A percentile compares a stretch with the other conserved stretches of the same genome.
Conservation (phyloP, 35 echinoderm and acorn worm genomes). For the Eucidaris tribuloides region DNA sequence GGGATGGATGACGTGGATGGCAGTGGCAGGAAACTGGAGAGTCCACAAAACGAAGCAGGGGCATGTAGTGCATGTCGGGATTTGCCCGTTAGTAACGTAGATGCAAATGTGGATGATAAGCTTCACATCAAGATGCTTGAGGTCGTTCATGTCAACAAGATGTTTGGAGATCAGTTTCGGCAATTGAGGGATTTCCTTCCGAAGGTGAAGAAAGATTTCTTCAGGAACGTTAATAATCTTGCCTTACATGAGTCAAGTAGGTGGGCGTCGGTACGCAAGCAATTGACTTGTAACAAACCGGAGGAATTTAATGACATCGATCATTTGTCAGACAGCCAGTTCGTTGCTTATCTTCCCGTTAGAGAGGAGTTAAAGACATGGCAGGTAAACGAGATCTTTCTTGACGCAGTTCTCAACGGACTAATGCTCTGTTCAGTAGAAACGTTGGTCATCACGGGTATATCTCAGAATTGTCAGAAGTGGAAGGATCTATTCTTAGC, state of each 20-base stretch:
- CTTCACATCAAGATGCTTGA: background rate
- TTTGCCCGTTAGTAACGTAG: no score
- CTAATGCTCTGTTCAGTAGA: background rate
- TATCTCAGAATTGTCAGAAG: background rate
- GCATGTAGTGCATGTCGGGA: background rate
- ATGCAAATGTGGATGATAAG: background rate
- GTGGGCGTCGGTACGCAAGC: background rate
- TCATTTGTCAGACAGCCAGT: background rate
- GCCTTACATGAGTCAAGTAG: background rate
- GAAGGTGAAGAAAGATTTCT: constrained; percentile 19
- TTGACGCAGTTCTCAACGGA: constrained; percentile 2
- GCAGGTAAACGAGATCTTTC: constrained; percentile 15
- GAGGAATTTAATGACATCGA: background rate
- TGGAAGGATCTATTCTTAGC: constrained; percentile 23
- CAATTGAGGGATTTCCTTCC: constrained; percentile 5
- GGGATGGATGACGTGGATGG: background rate
- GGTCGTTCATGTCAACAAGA: background rate
- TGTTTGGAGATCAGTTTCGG: constrained; percentile 11
- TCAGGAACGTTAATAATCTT: constrained; percentile 7
- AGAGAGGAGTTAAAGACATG: constrained; percentile 21
- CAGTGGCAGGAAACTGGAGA: no score
- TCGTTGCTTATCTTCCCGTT: constrained; percentile 7
- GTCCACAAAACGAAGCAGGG: no score
- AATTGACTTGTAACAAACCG: background rate
- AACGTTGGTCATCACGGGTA: constrained; percentile 21